These are phyloP conservation scores for Oikopleura albicans DNA, from an alignment of 23 tunicate species.

Conservation along the genomic window DNA sequence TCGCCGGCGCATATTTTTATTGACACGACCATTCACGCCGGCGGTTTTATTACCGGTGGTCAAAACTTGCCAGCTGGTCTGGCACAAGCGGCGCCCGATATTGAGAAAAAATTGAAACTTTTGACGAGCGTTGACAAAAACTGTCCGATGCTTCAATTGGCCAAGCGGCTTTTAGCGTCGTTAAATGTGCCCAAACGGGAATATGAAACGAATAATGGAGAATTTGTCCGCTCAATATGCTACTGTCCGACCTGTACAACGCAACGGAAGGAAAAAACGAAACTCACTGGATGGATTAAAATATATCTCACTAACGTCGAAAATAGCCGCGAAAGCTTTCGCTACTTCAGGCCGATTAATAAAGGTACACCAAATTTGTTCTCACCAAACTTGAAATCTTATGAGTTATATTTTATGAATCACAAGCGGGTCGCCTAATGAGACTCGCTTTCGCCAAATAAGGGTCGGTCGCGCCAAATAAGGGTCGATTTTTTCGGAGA, in stretches of 20 bases:
- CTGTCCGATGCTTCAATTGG: background rate
- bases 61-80: background rate
- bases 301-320: background rate
- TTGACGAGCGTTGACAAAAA: background rate
- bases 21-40: background rate
- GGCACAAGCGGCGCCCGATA: background rate
- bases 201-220: background rate
- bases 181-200: background rate
- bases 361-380: too few relatives aligned
- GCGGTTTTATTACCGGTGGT: background rate
- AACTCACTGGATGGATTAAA: background rate
- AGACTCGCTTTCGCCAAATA: too few relatives aligned
- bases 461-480: too few relatives aligned
- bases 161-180: background rate
- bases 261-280: background rate
- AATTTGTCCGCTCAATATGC: background rate
- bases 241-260: background rate
- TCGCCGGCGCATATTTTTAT: background rate
- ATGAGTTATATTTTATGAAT: too few relatives aligned
- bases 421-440: too few relatives aligned
- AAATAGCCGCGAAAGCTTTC: background rate
- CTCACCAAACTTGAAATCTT: too few relatives aligned
- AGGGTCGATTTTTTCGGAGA: too few relatives aligned
- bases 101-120: background rate
- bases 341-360: background rate